Conservation (phyloP, 1,140 invertebrate genomes). For the Caenorhabditis latens region DNA sequence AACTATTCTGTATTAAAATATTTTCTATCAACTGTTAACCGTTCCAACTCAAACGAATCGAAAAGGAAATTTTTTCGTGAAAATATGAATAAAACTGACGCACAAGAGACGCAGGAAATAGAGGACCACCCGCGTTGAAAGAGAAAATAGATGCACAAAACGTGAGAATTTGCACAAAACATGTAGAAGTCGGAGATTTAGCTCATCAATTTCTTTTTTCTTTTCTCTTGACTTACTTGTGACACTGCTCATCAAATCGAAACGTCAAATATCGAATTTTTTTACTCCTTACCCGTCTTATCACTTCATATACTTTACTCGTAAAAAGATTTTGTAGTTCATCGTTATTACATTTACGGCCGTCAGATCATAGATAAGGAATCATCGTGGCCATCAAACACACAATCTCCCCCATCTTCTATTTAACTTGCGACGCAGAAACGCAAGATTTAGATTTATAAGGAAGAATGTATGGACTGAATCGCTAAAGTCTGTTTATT, state of each 20-base stretch:
- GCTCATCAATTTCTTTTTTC: background rate
- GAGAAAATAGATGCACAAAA: slow-evolving; percentile 30
- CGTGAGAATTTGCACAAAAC: background rate
- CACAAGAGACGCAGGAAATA: slow-evolving; percentile 1
- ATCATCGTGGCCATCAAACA: slow-evolving; percentile 1
- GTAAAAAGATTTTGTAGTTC: too few relatives aligned
- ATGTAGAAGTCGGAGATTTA: background rate
- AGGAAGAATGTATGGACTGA: background rate
- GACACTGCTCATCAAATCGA: background rate
- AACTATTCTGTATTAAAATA: too few relatives aligned
- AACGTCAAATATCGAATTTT: background rate
- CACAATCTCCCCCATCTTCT: slow-evolving; percentile 7
- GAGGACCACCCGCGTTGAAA: background rate
- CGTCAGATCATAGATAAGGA: slow-evolving; percentile 11
- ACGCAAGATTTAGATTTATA: background rate
- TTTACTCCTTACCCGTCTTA: too few relatives aligned
- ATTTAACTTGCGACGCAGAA: background rate
- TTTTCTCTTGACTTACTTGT: background rate
- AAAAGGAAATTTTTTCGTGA: too few relatives aligned
- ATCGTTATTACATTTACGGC: background rate
- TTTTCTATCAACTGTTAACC: too few relatives aligned
- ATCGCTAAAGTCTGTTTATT: background rate
- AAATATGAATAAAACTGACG: background rate
- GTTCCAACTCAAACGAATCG: too few relatives aligned
- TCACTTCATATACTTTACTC: too few relatives aligned